Conservation (phyloP, 2,113 vertebrate genomes). For the Sisor rabdophorus region DNA sequence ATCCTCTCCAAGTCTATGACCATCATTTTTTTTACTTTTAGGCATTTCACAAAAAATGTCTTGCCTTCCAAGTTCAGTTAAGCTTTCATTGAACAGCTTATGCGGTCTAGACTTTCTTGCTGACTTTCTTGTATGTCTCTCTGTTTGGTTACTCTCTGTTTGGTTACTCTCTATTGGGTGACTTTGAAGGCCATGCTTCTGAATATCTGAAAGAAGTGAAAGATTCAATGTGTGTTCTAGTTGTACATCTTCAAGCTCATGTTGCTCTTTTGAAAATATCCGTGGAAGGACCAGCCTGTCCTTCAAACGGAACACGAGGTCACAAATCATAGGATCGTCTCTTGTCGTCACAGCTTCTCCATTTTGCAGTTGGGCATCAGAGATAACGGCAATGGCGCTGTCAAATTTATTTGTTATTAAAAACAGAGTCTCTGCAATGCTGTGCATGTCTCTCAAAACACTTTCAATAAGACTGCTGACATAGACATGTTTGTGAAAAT, state of each 20-base stretch:
- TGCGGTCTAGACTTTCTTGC: not conserved
- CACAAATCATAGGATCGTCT: not conserved
- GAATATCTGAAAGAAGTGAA: not conserved
- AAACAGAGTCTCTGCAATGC: constrained; percentile 23
- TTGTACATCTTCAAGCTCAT: not conserved
- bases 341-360: not conserved
- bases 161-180: not conserved
- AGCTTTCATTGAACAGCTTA: not conserved
- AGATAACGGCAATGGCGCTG: constrained; percentile 2
- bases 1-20: not conserved
- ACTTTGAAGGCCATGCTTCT: not conserved
- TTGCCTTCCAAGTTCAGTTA: not conserved
- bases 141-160: not conserved
- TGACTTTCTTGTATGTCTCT: not conserved
- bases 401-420: constrained; percentile 30
- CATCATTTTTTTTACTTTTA: not conserved
- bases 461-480: constrained; percentile 24
- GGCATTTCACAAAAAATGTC: not conserved
- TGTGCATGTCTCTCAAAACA: constrained; percentile 40
- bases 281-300: constrained; percentile 1
- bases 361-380: constrained; percentile 1
- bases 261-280: not conserved
- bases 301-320: not conserved
- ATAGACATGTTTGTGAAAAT: constrained; percentile 7
- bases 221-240: not conserved